These are phyloP conservation scores for Brachionus manjavacas DNA, from an alignment of 1,140 invertebrate genomes.

Conservation along the genomic window DNA sequence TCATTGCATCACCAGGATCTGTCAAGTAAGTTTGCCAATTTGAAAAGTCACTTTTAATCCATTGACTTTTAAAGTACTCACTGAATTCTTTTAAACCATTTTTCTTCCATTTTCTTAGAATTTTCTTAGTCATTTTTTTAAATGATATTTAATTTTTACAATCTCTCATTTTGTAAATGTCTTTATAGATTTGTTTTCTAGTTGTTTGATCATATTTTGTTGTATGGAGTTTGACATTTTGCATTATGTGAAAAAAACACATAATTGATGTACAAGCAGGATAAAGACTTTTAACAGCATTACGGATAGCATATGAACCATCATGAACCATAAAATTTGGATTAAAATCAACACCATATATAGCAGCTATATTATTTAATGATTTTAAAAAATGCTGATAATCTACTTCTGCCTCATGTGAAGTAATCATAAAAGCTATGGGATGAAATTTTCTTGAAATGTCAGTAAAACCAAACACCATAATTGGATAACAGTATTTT, in stretches of 20 bases:
- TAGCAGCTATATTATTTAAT: not conserved
- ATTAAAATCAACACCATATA: not conserved
- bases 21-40: not conserved
- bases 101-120: not conserved
- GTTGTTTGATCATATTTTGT: not conserved
- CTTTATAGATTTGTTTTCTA: not conserved
- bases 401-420: not conserved
- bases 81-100: not conserved
- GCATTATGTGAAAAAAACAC: conserved; percentile 1
- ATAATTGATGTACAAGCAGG: not conserved
- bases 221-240: not conserved
- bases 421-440: not conserved
- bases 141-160: not conserved
- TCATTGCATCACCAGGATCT: not conserved
- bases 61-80: not conserved
- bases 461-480: not conserved
- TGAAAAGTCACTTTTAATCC: not conserved
- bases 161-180: not conserved
- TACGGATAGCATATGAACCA: not conserved
- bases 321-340: not conserved
- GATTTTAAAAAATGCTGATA: not conserved
- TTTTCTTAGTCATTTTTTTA: not conserved
- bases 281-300: not conserved
- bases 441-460: not conserved
- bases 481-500: no score